Conservation (phyloP, 23 tunicate species). For the Aplidium turbinatum region DNA sequence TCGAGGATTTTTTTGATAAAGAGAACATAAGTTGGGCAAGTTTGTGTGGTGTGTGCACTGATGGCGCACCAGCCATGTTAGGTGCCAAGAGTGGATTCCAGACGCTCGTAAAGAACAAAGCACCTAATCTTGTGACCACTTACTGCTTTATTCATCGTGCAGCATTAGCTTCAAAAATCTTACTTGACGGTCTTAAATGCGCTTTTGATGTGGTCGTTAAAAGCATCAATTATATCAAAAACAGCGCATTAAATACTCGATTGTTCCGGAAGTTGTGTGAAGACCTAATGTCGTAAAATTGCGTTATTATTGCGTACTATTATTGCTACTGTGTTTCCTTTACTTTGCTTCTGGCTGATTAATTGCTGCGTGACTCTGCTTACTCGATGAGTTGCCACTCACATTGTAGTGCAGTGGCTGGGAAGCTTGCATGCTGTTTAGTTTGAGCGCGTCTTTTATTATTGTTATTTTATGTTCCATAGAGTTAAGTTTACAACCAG, state of each 20-base stretch:
- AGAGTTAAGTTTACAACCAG: too few species aligned
- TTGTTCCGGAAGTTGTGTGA: slow-evolving; percentile 5
- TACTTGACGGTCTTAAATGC: not conserved
- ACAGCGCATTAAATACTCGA: slow-evolving; percentile 3
- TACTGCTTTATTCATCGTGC: slow-evolving; percentile 1
- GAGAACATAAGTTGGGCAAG: slow-evolving; percentile 28
- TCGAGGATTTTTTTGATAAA: slow-evolving; percentile 27
- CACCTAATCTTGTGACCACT: slow-evolving; percentile 16
- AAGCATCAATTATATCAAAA: not conserved
- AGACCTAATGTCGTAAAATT: too few species aligned
- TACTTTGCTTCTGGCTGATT: too few species aligned
- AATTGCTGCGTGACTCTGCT: too few species aligned
- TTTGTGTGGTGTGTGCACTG: slow-evolving; percentile 32
- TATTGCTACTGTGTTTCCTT: too few species aligned
- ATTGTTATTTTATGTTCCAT: too few species aligned
- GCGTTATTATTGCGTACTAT: too few species aligned
- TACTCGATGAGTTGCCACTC: too few species aligned
- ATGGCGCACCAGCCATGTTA: slow-evolving; percentile 35
- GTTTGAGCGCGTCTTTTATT: too few species aligned
- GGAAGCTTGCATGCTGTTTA: too few species aligned
- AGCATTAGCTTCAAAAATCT: slow-evolving; percentile 1
- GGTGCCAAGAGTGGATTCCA: slow-evolving; percentile 31
- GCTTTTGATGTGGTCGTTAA: too few species aligned
- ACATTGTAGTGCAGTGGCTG: too few species aligned
- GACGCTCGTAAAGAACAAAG: slow-evolving; percentile 22